phyloP scores from a whole-genome alignment of 2,888 invertebrate species.

The Odontomyia ornata region DNA sequence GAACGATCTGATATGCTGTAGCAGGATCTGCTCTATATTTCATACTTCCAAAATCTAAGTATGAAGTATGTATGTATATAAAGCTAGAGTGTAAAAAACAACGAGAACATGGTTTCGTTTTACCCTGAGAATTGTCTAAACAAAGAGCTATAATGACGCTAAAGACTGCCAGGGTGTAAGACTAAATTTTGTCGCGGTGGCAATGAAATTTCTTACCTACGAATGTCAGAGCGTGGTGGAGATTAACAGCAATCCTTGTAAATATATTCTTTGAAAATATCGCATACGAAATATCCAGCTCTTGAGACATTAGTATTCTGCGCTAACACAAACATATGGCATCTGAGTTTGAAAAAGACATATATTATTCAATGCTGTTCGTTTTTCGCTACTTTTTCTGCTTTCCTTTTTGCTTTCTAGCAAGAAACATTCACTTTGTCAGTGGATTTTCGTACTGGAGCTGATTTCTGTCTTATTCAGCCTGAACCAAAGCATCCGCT shows the following conservation, averaged over 20 bases:
- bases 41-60: too few species aligned
- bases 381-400: neutral
- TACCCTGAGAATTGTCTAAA: slow-evolving; percentile 30
- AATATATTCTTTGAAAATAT: slow-evolving; percentile 13
- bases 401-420: neutral
- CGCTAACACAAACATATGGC: slow-evolving; percentile 29
- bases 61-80: too few species aligned
- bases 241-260: slow-evolving; percentile 32
- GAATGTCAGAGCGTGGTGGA: neutral
- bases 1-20: neutral
- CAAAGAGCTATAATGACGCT: slow-evolving; percentile 4
- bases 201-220: neutral
- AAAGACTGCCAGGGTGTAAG: neutral
- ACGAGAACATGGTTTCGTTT: neutral
- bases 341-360: neutral
- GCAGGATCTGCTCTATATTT: neutral
- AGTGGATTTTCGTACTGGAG: neutral
- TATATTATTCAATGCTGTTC: slow-evolving; percentile 27
- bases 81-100: too few species aligned
- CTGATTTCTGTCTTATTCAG: slow-evolving; percentile 9
- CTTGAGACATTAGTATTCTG: slow-evolving; percentile 43
- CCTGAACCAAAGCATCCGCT: slow-evolving; percentile 21
- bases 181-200: neutral
- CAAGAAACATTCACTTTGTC: neutral
- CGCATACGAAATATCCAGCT: slow-evolving; percentile 26